Evolutionary conservation across 1,140 invertebrate genomes (phyloP), one percentile per base, ranked within the genome.

Genomic region (Drosophila carrolli): DNA sequence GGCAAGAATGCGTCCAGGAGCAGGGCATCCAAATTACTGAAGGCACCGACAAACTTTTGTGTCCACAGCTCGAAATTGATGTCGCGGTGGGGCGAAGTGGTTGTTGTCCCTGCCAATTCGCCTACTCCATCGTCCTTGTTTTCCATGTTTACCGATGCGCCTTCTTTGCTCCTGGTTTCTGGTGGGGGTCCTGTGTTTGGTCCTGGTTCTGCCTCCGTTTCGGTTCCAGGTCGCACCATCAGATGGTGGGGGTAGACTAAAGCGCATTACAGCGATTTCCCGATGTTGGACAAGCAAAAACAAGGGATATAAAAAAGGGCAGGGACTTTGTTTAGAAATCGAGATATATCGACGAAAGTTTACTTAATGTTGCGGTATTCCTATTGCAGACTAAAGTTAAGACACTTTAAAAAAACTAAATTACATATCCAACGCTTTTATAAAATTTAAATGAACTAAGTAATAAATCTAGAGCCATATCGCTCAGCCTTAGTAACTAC

Each of bases 31-130:
- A 90, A 90, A 92, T 92, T 92, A 77, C 91, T 86, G 70, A 66
- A 54, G 65, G 78, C 75, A 59, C 91, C 91, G 77, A 91, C 84
- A 82, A 88, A 92, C 84, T 92, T 91, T 88, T 92, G 91, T 91
- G 91, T 92, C 91, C 91, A 92, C 77, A 92, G 74, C 79, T 91
- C 84, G 61, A 92, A 91, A 86, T 84, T 91, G 86, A 85, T 82
- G 85, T 91, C 85, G 82, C 75, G 90, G 80, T 75, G 55, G 55
- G 66, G 32, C 46, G 53, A 46, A 75, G 48, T 70, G 77, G 66
- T 27, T 53, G 43, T 35, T 32, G 71, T n/a, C n/a, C 57, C 35
- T 32, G 55, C 63, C 13, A 13, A 29, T 58, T n/a, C 29, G 41
- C 11, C 16, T 43, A 19, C 14, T 2, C 23, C 37, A 13, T 38